A percentile compares a stretch with the other conserved stretches of the same genome.
These are phyloP conservation scores for Fulica atra DNA, from an alignment of 2,113 vertebrate species.

Conservation along the genomic window DNA sequence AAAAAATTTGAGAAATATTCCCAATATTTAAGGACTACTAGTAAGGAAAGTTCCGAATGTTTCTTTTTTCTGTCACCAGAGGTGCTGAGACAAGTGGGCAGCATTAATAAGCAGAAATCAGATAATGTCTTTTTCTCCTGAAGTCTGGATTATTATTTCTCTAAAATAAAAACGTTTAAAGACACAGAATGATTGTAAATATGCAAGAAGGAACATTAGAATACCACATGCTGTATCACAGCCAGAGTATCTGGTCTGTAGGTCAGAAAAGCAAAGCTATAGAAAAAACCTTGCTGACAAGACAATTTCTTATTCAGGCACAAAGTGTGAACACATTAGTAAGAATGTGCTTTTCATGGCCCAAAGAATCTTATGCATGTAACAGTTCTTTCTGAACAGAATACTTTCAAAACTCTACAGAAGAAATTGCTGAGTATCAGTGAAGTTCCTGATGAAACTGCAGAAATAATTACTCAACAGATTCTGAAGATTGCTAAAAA, in stretches of 20 bases:
- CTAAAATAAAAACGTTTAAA: neutral
- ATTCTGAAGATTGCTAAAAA: neutral
- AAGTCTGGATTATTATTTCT: neutral
- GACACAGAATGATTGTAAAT: neutral
- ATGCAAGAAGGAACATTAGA: neutral
- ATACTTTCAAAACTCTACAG: neutral
- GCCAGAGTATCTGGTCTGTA: neutral
- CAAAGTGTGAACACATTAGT: neutral
- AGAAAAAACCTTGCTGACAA: neutral
- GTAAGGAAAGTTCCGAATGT: neutral
- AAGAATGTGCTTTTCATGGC: neutral
- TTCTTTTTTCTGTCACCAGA: neutral
- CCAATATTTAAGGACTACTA: neutral
- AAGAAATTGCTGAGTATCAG: neutral
- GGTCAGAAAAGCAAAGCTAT: neutral
- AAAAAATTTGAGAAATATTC: neutral
- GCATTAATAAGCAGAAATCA: neutral
- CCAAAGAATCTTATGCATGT: neutral
- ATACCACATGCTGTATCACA: neutral
- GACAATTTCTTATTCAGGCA: neutral
- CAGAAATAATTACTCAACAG: neutral
- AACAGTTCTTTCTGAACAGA: neutral
- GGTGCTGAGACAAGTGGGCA: neutral
- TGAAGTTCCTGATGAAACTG: neutral
- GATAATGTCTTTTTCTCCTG: accelerated